These are phyloP conservation scores for Pecten maximus DNA, from an alignment of 2,888 invertebrate genomes.

Conservation along the genomic window DNA sequence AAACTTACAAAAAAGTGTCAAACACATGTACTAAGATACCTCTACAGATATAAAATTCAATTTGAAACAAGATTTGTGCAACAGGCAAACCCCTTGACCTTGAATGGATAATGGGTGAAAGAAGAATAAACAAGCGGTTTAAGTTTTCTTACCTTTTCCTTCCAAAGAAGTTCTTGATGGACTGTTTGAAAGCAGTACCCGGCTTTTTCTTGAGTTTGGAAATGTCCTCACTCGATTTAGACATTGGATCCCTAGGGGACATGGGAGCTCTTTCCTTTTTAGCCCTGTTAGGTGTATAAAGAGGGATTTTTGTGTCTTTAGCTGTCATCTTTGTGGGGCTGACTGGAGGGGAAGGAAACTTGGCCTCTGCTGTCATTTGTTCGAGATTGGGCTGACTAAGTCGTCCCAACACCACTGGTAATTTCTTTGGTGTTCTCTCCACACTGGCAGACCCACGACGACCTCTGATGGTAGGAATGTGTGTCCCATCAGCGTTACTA, in stretches of 20 bases:
- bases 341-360: slow-evolving; percentile 48
- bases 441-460: slow-evolving; percentile 3
- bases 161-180: slow-evolving; percentile 81
- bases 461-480: slow-evolving; percentile 16
- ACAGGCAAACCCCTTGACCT: neutral
- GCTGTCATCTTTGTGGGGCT: slow-evolving; percentile 48
- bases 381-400: slow-evolving; percentile 54
- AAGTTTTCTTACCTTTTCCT: slow-evolving; percentile 80
- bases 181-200: slow-evolving; percentile 74
- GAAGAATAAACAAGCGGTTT: neutral
- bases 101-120: neutral
- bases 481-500: neutral
- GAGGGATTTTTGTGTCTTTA: slow-evolving; percentile 68
- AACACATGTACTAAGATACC: neutral
- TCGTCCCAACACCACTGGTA: slow-evolving; percentile 46
- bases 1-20: neutral
- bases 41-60: neutral
- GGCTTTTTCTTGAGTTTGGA: slow-evolving; percentile 67
- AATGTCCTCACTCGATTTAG: slow-evolving; percentile 67
- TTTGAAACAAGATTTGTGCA: neutral
- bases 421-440: slow-evolving; percentile 47
- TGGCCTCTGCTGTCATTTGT: slow-evolving; percentile 43
- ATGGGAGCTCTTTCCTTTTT: slow-evolving; percentile 56
- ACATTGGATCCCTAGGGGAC: slow-evolving; percentile 52
- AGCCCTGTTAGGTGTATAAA: slow-evolving; percentile 49